These are phyloP conservation scores for Amazonetta brasiliensis DNA, from an alignment of 2,797 vertebrate species.

Conservation along the genomic window DNA sequence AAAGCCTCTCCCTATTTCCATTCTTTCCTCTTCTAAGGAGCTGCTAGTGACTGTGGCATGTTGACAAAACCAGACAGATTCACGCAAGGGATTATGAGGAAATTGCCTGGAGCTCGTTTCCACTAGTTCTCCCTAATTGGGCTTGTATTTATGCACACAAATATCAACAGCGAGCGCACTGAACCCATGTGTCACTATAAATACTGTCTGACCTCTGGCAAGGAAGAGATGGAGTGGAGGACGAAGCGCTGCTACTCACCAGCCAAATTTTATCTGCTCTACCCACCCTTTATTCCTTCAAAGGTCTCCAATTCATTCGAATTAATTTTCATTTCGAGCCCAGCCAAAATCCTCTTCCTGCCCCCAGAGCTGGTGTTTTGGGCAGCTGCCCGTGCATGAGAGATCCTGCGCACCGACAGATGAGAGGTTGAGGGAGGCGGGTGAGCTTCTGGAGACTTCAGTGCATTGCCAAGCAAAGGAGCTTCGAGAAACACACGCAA, in stretches of 20 bases:
- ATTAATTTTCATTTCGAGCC: constrained; percentile 39
- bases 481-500: not conserved
- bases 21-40: constrained; percentile 19
- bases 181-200: constrained; percentile 55
- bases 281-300: constrained; percentile 39
- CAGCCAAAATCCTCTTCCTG: constrained; percentile 35
- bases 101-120: constrained; percentile 67
- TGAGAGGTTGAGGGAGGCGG: not conserved
- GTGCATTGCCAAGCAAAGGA: not conserved
- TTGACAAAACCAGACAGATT: constrained; percentile 65
- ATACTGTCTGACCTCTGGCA: constrained; percentile 59
- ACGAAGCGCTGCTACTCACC: not conserved
- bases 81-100: constrained; percentile 59
- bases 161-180: constrained; percentile 12
- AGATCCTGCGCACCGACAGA: not conserved
- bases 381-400: not conserved
- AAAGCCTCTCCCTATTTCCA: not conserved
- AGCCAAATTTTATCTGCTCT: constrained; percentile 42
- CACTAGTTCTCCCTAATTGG: constrained; percentile 40
- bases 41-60: not conserved
- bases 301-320: not conserved
- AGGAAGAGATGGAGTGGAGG: constrained; percentile 26
- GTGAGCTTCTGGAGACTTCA: not conserved
- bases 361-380: constrained; percentile 4
- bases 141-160: constrained; percentile 46